Conservation (phyloP, 2,797 vertebrate genomes). For the Macropus fuliginosus region DNA sequence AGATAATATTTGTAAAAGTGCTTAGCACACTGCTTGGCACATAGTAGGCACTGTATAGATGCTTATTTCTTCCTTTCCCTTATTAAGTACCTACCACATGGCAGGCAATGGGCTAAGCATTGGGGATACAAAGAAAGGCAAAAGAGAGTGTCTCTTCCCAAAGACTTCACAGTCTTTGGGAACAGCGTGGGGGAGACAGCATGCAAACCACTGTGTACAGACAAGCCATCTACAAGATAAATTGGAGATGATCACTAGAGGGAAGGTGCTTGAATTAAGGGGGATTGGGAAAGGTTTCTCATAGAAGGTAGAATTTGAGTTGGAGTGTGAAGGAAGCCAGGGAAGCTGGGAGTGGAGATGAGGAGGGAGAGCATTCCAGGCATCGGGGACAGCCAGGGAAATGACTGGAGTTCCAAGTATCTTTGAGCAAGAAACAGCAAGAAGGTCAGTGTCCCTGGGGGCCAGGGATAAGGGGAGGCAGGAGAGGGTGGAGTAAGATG, state of each 20-base stretch:
- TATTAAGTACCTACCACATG: not conserved
- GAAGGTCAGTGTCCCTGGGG: not conserved
- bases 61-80: not conserved
- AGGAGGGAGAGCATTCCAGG: not conserved
- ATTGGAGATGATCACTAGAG: not conserved
- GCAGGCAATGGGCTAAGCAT: not conserved
- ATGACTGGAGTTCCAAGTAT: not conserved
- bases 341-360: not conserved
- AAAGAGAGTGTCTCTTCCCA: not conserved
- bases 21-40: not conserved
- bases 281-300: not conserved
- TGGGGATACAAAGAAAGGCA: not conserved
- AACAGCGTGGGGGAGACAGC: not conserved
- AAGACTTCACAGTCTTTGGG: not conserved
- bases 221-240: not conserved
- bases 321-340: not conserved
- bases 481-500: not conserved
- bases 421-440: not conserved
- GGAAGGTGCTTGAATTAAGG: no score
- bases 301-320: not conserved
- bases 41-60: not conserved
- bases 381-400: not conserved
- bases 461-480: not conserved
- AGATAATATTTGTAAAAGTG: not conserved
- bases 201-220: not conserved